Evolutionary conservation across 2,888 invertebrate genomes (phyloP), one percentile per base, ranked within the genome.

Genomic region (Mesorhabditis spiculigera): DNA sequence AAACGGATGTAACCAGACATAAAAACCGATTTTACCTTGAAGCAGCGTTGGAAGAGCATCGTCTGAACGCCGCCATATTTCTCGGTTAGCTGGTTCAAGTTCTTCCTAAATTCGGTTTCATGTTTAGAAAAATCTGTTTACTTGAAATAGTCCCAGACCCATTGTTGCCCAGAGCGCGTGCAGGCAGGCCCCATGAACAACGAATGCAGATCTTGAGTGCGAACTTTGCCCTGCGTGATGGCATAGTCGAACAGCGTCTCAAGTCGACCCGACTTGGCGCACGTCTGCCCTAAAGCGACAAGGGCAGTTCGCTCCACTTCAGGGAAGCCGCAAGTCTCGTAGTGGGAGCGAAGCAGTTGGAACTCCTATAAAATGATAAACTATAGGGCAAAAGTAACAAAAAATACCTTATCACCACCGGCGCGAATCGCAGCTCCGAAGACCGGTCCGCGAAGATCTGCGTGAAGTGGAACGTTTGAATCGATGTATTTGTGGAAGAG

Each of bases 131-230:
- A 42, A 43, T n/a, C n/a, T 28, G 62, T 28, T 58, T 67, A 65
- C 71, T 80, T 78, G 82, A 82, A 82, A 74, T 75, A 84, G 45
- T 71, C 69, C 83, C 83, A 84, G 2, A 72, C 67, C 67, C 71
- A 82, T 41, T 81, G 79, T 63, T 80, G 78, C 43, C 81, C 81
- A 63, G 68, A 74, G 42, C 70, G 71, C 4, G 72, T 71, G 3
- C 73, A 63, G 41, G 75, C 74, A 16, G 76, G 71, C 50, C 77
- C 75, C 13, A 79, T 65, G 67, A 80, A 76, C 10, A 81, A 65
- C 62, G 75, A 71, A 45, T 73, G 63, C 44, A 79, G 73, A 70
- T 84, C 84, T 66, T 85, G 85, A 45, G 78, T 68, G 10, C 82
- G 78, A n/a, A 85, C 78, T 68, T 84, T 85, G 68, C 73, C 74